Evolutionary conservation across 2,797 vertebrate genomes (phyloP), one percentile per base, ranked within the genome.

Genomic region (Chiloscyllium punctatum): DNA sequence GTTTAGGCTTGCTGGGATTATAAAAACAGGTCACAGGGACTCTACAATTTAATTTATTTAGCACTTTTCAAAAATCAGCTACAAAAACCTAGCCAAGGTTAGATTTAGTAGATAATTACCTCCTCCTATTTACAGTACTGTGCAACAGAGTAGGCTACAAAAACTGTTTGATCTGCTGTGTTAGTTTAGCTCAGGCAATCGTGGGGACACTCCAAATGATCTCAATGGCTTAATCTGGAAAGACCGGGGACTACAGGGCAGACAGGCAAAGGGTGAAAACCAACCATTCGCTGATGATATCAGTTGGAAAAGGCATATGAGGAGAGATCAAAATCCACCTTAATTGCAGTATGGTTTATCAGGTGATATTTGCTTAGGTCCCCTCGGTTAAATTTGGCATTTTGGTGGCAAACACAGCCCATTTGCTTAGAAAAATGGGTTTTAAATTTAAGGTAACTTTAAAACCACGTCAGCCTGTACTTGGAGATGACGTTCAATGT

Each of bases 151-250:
- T 68, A 62, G 57, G 9, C 9, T 62, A 62, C 57, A 11, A 0
- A 62, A 62, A 11, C 62, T 62, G 9, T 62, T 62, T 13, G 57
- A 62, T 62, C 57, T 62, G 57, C 9, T 62, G 57, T 11, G 7
- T 9, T 92, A 30, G 66, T 68, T 62, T 66, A 23, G 37, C 33
- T 62, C 8, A 13, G 30, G 88, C 18, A 33, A 16, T 27, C 21
- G 33, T 25, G 6, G 30, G 53, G 57, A 33, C 8, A 18, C 18
- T 62, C 15, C 88, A n/a, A 23, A 2, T 66, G n/a, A 57, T 6
- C n/a, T 90, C 87, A 37, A n/a, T 42, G n/a, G 90, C 68, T 68
- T 66, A 92, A n/a, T n/a, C 57, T 92, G 90, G 90, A n/a, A 66
- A 68, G 16, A 18, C 6, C 37, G 0, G 16, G 23, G 18, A 18